phyloP scores from a whole-genome alignment of 2,113 vertebrate genomes.

The Rostratula benghalensis region DNA sequence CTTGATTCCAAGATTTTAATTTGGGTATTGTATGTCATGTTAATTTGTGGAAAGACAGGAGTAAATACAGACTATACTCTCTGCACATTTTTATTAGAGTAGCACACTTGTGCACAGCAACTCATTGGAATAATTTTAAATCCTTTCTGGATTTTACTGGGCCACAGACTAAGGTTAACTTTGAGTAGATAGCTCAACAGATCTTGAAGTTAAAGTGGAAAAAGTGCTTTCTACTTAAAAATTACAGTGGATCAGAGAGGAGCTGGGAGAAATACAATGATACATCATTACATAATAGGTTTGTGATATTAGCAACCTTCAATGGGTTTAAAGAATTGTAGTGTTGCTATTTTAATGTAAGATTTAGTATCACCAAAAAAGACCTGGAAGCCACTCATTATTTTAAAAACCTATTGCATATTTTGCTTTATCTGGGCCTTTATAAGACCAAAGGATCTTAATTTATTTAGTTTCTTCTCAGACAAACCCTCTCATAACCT shows the following conservation, averaged over 20 bases:
- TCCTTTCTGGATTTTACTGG: neutral
- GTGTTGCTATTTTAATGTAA: neutral
- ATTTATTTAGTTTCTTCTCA: neutral
- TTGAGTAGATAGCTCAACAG: neutral
- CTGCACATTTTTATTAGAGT: neutral
- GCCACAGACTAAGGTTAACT: neutral
- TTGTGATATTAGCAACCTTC: neutral
- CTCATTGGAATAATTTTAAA: neutral
- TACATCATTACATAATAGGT: neutral
- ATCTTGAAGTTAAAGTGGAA: neutral
- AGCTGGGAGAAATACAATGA: neutral
- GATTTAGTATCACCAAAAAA: neutral
- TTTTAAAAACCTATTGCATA: neutral
- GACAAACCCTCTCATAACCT: neutral
- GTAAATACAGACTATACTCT: neutral
- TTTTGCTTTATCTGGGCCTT: neutral
- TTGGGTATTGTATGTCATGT: neutral
- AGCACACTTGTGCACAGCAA: neutral
- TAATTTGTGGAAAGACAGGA: neutral
- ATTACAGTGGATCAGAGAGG: neutral
- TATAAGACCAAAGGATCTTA: neutral
- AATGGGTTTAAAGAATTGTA: neutral
- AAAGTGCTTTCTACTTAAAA: neutral
- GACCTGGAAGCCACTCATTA: neutral
- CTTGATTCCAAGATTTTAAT: neutral